Percentiles rank a stretch among this genome's conserved stretches.
These are phyloP conservation scores for Latheticus oryzae DNA, from an alignment of 2,888 invertebrate species.

Conservation along the genomic window DNA sequence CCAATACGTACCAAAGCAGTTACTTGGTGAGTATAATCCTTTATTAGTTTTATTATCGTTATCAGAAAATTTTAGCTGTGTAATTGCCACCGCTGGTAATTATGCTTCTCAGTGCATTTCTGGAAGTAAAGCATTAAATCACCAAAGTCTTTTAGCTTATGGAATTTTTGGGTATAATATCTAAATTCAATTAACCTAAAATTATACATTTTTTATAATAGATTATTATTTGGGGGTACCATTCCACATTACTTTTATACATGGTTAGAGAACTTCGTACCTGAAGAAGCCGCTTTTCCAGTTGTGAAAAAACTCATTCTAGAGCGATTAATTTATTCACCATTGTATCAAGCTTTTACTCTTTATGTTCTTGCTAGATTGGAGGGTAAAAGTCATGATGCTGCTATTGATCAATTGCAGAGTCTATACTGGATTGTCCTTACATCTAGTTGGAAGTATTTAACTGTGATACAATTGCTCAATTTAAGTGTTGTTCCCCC, in stretches of 20 bases:
- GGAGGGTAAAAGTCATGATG: constrained; percentile 79
- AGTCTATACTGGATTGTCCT: constrained; percentile 76
- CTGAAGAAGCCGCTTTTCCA: constrained; percentile 66
- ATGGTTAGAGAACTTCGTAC: constrained; percentile 71
- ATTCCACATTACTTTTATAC: constrained; percentile 83
- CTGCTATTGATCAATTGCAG: constrained; percentile 73
- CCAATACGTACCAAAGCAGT: constrained; percentile 84
- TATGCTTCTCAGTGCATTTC: constrained; percentile 78
- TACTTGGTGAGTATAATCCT: constrained; percentile 73
- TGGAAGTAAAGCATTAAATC: constrained; percentile 73
- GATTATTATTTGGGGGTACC: constrained; percentile 82
- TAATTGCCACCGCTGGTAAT: constrained; percentile 79
- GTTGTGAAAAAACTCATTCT: constrained; percentile 74
- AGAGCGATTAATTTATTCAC: constrained; percentile 78
- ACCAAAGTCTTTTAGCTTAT: constrained; percentile 78
- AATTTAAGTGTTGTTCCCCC: constrained; percentile 83
- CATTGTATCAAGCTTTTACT: constrained; percentile 78
- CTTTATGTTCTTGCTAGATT: constrained; percentile 80
- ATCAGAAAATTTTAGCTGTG: constrained; percentile 71
- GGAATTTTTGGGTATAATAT: constrained; percentile 77
- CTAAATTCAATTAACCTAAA: constrained; percentile 54
- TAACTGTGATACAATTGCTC: constrained; percentile 79
- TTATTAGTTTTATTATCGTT: too few species aligned
- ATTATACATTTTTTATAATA: constrained; percentile 60
- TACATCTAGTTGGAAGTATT: constrained; percentile 80